A percentile compares a stretch with the other conserved stretches of the same genome.
phyloP scores from a whole-genome alignment of 2,113 vertebrate species.

The Calidris pygmaea region DNA sequence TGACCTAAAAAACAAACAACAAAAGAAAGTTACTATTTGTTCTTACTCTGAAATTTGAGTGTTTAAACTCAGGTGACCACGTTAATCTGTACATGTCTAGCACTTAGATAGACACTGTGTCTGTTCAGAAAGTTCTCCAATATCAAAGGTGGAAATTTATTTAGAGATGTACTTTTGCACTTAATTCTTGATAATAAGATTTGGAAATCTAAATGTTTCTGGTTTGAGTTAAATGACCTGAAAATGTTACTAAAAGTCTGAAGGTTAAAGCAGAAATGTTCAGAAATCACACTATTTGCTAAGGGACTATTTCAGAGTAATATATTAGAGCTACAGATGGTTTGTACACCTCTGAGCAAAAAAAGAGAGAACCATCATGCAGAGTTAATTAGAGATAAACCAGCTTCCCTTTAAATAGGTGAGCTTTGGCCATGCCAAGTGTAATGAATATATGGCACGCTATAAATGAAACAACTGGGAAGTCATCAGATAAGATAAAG shows the following conservation, averaged over 20 bases:
- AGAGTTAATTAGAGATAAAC: not conserved
- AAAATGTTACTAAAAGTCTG: not conserved
- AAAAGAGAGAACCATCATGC: not conserved
- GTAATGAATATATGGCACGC: not conserved
- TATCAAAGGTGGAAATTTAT: not conserved
- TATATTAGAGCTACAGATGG: not conserved
- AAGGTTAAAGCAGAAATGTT: not conserved
- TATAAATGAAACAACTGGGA: not conserved
- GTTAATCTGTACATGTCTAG: not conserved
- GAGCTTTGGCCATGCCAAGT: not conserved
- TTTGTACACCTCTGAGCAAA: not conserved
- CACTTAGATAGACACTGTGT: rapidly evolving
- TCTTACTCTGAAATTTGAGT: not conserved
- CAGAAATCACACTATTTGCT: not conserved
- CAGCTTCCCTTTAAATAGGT: not conserved
- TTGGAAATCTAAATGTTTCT: not conserved
- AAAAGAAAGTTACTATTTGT: not conserved
- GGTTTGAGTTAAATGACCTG: not conserved
- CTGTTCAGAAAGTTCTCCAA: not conserved
- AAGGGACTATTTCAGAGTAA: not conserved
- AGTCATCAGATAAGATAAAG: not conserved
- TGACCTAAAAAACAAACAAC: not conserved
- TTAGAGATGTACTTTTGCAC: not conserved
- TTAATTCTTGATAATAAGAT: not conserved
- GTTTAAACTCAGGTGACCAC: not conserved